Evolutionary conservation across 2,113 vertebrate genomes (phyloP), one percentile per base, ranked within the genome.

Genomic region (Planiliza haematocheilus): DNA sequence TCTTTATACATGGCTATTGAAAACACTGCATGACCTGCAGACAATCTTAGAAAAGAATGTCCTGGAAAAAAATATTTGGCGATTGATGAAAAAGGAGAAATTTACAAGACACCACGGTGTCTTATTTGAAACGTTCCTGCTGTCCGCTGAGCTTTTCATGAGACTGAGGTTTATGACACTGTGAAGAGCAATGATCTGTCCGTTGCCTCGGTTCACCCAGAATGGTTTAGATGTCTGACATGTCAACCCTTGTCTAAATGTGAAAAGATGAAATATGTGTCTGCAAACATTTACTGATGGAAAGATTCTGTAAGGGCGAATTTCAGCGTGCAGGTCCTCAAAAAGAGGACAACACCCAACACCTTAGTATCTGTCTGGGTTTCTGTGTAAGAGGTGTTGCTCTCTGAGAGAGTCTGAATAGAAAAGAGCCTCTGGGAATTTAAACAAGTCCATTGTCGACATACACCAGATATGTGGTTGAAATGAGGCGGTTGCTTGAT

Each of bases 91-190:
- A 39, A 49, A 24, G n/a, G 42, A 1, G 42, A 45, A 37, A 34
- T 75, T 83, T 34, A 57, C 8, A 24, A 24, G 36, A 65, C 16
- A 16, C 12, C 41, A 17, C 4, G 14, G 30, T 1, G 11, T 58
- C 42, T 71, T 53, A 48, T 65, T 48, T 64, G 12, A 76, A 58
- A 70, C 18, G 41, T 56, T 50, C 66, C 50, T 61, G 80, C 86
- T 84, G 74, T 51, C 70, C 34, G 13, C 17, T 49, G 68, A 58
- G 37, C 57, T 49, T 86, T 85, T 81, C 69, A 84, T 79, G 65
- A 89, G 53, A 63, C 42, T 13, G 1, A 30, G 17, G 21, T 85
- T 91, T 86, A 90, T 42, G 52, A 67, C 39, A 8, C 61, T 72
- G 65, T 84, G 71, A 73, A 57, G 58, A 73, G 24, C 60, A 20